Evolutionary conservation across 2,797 vertebrate genomes (phyloP), one percentile per base, ranked within the genome.

Genomic region (Eleutherodactylus coqui): DNA sequence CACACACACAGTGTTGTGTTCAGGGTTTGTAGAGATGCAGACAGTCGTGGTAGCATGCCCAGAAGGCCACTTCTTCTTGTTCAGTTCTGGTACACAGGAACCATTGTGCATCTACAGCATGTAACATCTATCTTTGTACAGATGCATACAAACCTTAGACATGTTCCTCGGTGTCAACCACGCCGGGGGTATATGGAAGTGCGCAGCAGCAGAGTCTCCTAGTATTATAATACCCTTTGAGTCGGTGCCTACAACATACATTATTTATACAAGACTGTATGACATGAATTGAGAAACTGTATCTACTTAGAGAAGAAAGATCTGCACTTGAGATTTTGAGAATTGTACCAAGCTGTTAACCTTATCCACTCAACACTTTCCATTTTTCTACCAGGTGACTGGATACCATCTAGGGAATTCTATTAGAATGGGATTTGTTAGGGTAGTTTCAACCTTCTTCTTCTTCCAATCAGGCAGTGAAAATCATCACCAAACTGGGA

Each of bases 171-270:
- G 88, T 0, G 90, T 93, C 89, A 95, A 84, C 95, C 95, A 95
- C 55, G 94, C 91, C 0, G 93, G 92, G 70, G 95, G 90, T 87
- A 95, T 93, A 86, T 93, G 94, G 82, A 95, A 95, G 85, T 94
- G 93, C 45, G 94, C 94, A 0, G 92, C 93, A 0, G 93, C 94
- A 0, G 95, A 95, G 88, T 95, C 94, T 85, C 93, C 94, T 90
- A 95, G n/a, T 83, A 95, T 84, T 87, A 95, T 70, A 0, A 95
- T 87, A 24, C 95, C 95, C 64, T 78, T 91, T 0, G 94, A 91
- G 73, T 88, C 90, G 0, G 93, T 91, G 90, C 92, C 94, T 95
- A 76, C 75, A 76, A 17, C 84, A 72, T 13, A 85, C 1, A 14
- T 9, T 55, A 1, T 36, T 67, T 70, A 36, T 29, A 43, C 13